Evolutionary conservation across 2,888 invertebrate species (phyloP).

Genomic region (Saturnia japonica): DNA sequence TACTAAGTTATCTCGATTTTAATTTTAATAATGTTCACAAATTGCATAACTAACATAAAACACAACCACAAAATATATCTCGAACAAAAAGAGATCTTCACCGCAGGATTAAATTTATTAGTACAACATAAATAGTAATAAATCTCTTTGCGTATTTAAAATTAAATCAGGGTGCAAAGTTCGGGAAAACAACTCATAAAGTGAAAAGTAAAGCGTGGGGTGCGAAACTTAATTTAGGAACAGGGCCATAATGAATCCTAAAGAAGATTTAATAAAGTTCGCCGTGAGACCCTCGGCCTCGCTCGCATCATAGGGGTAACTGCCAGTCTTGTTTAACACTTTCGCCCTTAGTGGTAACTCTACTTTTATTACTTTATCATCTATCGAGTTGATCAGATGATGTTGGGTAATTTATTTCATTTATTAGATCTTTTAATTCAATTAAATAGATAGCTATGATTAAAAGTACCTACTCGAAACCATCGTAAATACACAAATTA

Average conservation of each 20-base stretch:
- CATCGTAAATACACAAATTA: neutral
- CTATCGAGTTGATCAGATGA: neutral
- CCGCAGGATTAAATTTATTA: conserved; percentile 20
- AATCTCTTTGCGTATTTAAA: conserved; percentile 52
- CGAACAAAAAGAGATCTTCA: neutral
- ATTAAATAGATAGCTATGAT: neutral
- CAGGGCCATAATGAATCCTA: conserved; percentile 64
- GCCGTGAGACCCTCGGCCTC: conserved; percentile 45
- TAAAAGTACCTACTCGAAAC: neutral
- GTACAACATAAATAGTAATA: conserved; percentile 33
- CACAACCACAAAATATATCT: neutral
- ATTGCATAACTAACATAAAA: conserved; percentile 2
- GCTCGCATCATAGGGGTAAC: conserved; percentile 45
- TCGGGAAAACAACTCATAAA: conserved; percentile 54
- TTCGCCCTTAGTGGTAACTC: conserved; percentile 31
- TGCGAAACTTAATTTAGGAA: conserved; percentile 67
- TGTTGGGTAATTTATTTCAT: neutral
- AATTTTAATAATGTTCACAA: neutral
- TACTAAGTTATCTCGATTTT: neutral
- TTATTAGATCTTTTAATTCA: neutral
- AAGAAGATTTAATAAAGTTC: conserved; percentile 66
- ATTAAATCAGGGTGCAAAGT: conserved; percentile 52
- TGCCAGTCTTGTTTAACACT: conserved; percentile 49
- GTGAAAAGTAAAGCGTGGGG: conserved; percentile 54
- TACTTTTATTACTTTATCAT: conserved; percentile 5